A percentile compares a stretch with the other conserved stretches of the same genome.
phyloP scores from a whole-genome alignment of 1,140 invertebrate species.

The Coelopa frigida region DNA sequence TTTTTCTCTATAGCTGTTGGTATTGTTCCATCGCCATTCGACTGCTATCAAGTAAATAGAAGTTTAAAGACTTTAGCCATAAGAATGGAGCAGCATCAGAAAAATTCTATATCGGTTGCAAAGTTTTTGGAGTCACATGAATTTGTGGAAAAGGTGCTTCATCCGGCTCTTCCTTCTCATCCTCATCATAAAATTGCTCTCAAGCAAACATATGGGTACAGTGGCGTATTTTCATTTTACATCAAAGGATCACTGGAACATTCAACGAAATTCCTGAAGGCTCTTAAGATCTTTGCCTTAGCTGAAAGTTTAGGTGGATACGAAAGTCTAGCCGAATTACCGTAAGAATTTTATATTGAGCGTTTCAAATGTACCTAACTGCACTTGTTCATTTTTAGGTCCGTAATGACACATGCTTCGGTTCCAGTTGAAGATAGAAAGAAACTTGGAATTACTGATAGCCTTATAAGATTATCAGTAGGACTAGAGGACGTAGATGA shows the following conservation, averaged over 20 bases:
- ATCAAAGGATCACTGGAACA: slow-evolving; percentile 73
- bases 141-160: slow-evolving; percentile 71
- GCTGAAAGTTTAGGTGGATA: slow-evolving; percentile 95
- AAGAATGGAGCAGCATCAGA: slow-evolving; percentile 84
- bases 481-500: slow-evolving; percentile 85
- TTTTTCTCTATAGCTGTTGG: slow-evolving; percentile 63
- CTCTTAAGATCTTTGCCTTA: slow-evolving; percentile 76
- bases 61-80: slow-evolving; percentile 90
- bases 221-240: slow-evolving; percentile 89
- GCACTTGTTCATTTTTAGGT: slow-evolving; percentile 18
- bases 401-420: slow-evolving; percentile 77
- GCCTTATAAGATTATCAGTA: slow-evolving; percentile 82
- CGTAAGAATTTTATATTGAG: slow-evolving; percentile 57
- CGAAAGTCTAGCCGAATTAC: slow-evolving; percentile 83
- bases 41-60: slow-evolving; percentile 89
- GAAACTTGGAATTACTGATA: slow-evolving; percentile 77
- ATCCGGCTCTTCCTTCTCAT: slow-evolving; percentile 85
- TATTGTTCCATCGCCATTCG: slow-evolving; percentile 91
- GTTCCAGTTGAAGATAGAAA: slow-evolving; percentile 63
- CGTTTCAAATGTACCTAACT: slow-evolving; percentile 1
- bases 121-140: slow-evolving; percentile 72
- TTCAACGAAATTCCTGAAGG: slow-evolving; percentile 67
- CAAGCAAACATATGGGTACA: slow-evolving; percentile 80
- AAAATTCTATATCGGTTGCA: slow-evolving; percentile 69
- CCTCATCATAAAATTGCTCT: slow-evolving; percentile 80